Percentiles rank a stretch among this genome's conserved stretches.
These are phyloP conservation scores for Hyperoodon ampullatus DNA, from an alignment of 2,113 vertebrate genomes.

Conservation along the genomic window DNA sequence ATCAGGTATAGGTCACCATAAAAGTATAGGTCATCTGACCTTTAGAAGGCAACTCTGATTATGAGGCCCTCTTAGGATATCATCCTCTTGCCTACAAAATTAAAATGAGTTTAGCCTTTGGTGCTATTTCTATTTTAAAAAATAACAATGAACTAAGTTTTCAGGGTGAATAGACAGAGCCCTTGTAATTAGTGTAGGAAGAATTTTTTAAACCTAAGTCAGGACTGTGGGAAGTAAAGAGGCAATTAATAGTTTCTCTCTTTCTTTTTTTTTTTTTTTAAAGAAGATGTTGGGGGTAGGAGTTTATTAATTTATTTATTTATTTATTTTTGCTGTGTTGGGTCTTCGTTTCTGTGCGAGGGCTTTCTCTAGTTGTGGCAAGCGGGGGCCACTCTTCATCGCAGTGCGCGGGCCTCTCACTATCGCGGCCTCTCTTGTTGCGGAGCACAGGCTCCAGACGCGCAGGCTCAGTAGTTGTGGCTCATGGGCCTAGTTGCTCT, in stretches of 20 bases:
- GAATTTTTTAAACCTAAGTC: slow-evolving; percentile 73
- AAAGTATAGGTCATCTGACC: slow-evolving; percentile 44
- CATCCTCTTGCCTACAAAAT: slow-evolving; percentile 56
- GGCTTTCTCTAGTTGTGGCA: no score
- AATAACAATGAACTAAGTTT: slow-evolving; percentile 74
- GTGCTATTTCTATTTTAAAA: slow-evolving; percentile 55
- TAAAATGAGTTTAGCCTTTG: slow-evolving; percentile 50
- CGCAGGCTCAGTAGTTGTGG: no score
- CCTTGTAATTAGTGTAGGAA: slow-evolving; percentile 74
- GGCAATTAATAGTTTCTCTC: slow-evolving; percentile 70
- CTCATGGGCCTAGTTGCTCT: no score
- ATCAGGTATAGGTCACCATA: neutral
- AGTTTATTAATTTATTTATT: no score
- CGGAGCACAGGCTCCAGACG: no score
- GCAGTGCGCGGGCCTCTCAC: no score
- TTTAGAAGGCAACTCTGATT: slow-evolving; percentile 59
- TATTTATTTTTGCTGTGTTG: no score
- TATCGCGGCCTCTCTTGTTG: no score
- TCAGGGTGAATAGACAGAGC: slow-evolving; percentile 74
- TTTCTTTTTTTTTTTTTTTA: no score
- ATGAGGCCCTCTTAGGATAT: neutral
- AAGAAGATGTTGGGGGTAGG: no score
- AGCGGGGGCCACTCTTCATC: no score
- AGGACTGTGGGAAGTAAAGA: slow-evolving; percentile 74
- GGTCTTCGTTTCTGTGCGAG: no score